Base-by-base conservation (phyloP, 2,888 invertebrate species). In the Pseudanteris insignis region DNA sequence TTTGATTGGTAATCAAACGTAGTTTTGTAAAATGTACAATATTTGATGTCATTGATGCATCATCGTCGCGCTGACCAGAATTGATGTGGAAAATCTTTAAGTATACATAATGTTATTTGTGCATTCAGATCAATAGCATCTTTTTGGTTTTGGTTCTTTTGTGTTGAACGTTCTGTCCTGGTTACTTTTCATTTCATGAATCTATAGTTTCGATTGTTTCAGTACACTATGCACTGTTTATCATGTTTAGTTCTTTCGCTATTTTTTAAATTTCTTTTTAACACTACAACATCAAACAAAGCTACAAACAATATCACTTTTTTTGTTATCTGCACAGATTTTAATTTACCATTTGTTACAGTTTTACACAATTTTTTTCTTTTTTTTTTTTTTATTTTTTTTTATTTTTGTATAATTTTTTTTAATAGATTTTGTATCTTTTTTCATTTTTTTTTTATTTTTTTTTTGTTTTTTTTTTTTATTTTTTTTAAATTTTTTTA, bases 41-140 rank as follows among this genome's bases (percentile, higher is more conserved):
- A 48, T n/a, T n/a, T n/a, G 41, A 57, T 53, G 46, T 46, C 51
- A 37, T 51, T 50, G 51, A 57, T 57, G 51, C 57, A 25, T 57
- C 57, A 57, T 55, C 51, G 57, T 57, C 50, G 47, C 32, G 26
- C 40, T 40, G 29, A 57, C 51, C 62, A 62, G 41, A 46, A 24
- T 51, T 50, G 43, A 28, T 38, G 55, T 51, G 18, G 44, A 55
- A 29, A 34, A 15, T 50, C 25, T 46, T 41, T 43, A 46, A 51
- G 41, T 47, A 37, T 62, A 37, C 32, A 14, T 29, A 12, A 46
- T 41, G 25, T 18, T 51, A 12, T 30, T 24, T 50, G 30, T 53
- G 48, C 57, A 57, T 43, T 33, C 9, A 26, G 30, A 34, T 26
- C 24, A 21, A 10, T 41, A 36, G 41, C 51, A 46, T 13, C n/a